phyloP scores from a whole-genome alignment of 2,113 vertebrate species.

The Callospermophilus lateralis region DNA sequence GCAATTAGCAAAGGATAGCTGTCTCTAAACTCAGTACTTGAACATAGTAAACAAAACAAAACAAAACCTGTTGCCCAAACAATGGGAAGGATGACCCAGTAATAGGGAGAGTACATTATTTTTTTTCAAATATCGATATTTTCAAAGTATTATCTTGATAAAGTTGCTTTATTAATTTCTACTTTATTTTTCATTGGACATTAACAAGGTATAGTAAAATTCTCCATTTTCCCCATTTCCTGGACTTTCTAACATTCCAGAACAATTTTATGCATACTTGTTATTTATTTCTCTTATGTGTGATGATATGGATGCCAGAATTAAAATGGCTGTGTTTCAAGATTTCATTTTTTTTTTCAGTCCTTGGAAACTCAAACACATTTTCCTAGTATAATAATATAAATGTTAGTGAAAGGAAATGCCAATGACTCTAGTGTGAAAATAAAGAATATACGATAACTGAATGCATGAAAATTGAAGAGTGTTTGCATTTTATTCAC shows the following conservation, averaged over 20 bases:
- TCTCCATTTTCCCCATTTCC: background rate
- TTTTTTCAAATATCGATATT: background rate
- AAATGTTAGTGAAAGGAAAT: slow-evolving; percentile 11
- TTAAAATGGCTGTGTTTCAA: slow-evolving; percentile 24
- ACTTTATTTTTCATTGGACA: background rate
- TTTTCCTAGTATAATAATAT: slow-evolving; percentile 22
- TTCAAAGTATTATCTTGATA: background rate
- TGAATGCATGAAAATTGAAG: slow-evolving; percentile 5
- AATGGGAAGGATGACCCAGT: background rate
- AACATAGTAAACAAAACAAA: background rate
- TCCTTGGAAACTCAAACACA: slow-evolving; percentile 18
- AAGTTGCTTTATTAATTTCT: background rate
- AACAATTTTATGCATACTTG: background rate
- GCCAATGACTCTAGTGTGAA: background rate
- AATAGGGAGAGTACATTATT: background rate
- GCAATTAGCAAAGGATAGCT: background rate
- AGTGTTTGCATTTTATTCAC: background rate
- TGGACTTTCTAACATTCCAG: slow-evolving; percentile 21
- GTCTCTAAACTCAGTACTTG: no score
- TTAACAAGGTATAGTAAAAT: background rate
- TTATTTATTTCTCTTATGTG: background rate
- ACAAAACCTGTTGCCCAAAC: background rate
- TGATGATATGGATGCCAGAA: background rate
- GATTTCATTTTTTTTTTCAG: background rate
- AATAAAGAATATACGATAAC: background rate